phyloP scores from a whole-genome alignment of 2,888 invertebrate genomes.

The Philereme transversata region DNA sequence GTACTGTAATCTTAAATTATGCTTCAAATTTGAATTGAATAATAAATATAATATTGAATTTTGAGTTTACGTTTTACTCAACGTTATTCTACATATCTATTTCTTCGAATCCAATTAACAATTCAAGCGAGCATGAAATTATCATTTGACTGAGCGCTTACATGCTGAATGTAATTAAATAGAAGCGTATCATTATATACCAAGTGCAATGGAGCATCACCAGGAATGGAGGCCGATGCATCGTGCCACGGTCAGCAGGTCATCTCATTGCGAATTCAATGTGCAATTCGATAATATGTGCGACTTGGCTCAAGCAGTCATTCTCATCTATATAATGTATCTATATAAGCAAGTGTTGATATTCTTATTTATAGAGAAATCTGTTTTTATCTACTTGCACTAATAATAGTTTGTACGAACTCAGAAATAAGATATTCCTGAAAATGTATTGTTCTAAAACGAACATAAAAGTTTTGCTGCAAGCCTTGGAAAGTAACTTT shows the following conservation, averaged over 20 bases:
- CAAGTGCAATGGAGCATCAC: slow-evolving; percentile 33
- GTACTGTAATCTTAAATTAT: no score
- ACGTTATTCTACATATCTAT: slow-evolving; percentile 7
- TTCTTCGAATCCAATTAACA: slow-evolving; percentile 31
- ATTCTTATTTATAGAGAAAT: background rate
- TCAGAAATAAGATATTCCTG: background rate
- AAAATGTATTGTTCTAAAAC: background rate
- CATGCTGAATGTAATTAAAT: slow-evolving; percentile 21
- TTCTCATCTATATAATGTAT: slow-evolving; percentile 14
- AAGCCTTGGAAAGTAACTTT: background rate
- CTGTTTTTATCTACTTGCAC: background rate
- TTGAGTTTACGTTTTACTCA: background rate
- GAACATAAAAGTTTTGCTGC: no score
- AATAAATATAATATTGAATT: no score
- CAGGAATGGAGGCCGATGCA: slow-evolving; percentile 35
- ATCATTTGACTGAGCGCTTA: slow-evolving; percentile 29
- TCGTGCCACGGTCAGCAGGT: slow-evolving; percentile 61
- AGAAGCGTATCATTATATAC: slow-evolving; percentile 18
- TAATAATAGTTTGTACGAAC: background rate
- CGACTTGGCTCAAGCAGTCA: background rate
- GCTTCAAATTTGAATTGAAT: no score
- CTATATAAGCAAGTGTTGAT: slow-evolving; percentile 11
- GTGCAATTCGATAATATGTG: slow-evolving; percentile 19
- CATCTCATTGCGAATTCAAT: slow-evolving; percentile 47
- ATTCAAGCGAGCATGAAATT: slow-evolving; percentile 46